Conservation (phyloP, 2,888 invertebrate genomes). For the Netelia fuscicornis region DNA sequence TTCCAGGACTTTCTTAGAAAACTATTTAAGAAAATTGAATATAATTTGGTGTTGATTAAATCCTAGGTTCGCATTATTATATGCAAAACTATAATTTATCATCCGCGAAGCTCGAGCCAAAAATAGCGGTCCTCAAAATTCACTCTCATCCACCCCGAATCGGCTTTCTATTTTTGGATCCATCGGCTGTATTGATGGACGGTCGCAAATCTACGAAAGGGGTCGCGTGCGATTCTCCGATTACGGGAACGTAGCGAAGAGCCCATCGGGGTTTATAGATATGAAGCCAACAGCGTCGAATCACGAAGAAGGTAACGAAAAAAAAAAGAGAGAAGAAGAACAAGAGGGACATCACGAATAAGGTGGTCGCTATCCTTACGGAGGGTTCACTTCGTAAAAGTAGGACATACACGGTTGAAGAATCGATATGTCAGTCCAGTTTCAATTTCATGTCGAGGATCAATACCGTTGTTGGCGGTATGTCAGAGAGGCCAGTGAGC, state of each 20-base stretch:
- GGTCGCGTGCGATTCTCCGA: background rate
- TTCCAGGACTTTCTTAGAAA: too few relatives aligned
- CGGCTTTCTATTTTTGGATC: background rate
- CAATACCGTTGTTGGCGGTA: conserved; percentile 70
- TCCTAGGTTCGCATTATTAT: too few relatives aligned
- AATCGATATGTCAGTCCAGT: conserved; percentile 81
- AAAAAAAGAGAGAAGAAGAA: conserved; percentile 7
- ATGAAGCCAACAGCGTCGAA: background rate
- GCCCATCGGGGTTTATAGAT: background rate
- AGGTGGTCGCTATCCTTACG: conserved; percentile 71
- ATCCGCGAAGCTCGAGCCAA: background rate
- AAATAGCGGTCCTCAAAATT: background rate
- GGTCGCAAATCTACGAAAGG: background rate
- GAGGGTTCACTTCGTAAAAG: conserved; percentile 76
- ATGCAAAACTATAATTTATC: background rate
- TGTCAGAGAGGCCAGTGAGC: conserved; percentile 36
- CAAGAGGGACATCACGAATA: background rate
- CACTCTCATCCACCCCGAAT: background rate
- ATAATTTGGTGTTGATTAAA: too few relatives aligned
- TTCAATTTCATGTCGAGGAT: conserved; percentile 78
- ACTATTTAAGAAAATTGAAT: too few relatives aligned
- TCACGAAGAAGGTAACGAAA: background rate
- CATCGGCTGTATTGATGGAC: background rate
- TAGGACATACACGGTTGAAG: conserved; percentile 75
- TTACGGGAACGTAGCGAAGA: conserved; percentile 1